A percentile compares a stretch with the other conserved stretches of the same genome.
These are phyloP conservation scores for Takifugu flavidus DNA, from an alignment of 2,113 vertebrate genomes.

Conservation along the genomic window DNA sequence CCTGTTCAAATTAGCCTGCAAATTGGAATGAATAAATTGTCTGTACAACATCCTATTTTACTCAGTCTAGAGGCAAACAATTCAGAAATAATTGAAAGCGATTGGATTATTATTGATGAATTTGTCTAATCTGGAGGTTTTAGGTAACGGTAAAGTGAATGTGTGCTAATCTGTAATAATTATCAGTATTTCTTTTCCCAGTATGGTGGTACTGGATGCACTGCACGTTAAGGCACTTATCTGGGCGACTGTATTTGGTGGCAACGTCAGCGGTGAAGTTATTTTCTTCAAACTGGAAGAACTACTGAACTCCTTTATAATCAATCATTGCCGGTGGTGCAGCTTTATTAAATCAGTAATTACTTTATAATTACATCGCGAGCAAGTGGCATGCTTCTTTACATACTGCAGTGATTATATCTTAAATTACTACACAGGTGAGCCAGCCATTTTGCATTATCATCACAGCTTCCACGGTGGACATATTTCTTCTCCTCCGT, in stretches of 20 bases:
- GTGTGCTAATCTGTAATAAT: conserved; percentile 16
- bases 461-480: neutral
- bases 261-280: conserved; percentile 17
- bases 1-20: conserved; percentile 67
- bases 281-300: conserved; percentile 34
- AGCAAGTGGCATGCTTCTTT: conserved; percentile 36
- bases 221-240: neutral
- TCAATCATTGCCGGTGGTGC: conserved; percentile 44
- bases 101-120: conserved; percentile 65
- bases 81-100: conserved; percentile 63
- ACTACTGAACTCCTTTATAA: conserved; percentile 31
- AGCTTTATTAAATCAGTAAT: conserved; percentile 52
- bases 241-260: neutral
- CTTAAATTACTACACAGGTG: conserved; percentile 36
- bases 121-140: conserved; percentile 56
- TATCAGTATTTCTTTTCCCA: neutral
- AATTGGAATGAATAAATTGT: conserved; percentile 70
- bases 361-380: conserved; percentile 50
- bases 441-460: conserved; percentile 4
- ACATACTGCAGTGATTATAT: conserved; percentile 32
- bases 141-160: neutral
- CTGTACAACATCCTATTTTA: conserved; percentile 60
- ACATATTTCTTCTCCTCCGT: neutral
- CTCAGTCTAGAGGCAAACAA: conserved; percentile 53
- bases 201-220: too few species aligned